Percentiles rank a stretch among this genome's conserved stretches.
phyloP scores from a whole-genome alignment of 1,140 invertebrate genomes.

The Rhizoglyphus robini region DNA sequence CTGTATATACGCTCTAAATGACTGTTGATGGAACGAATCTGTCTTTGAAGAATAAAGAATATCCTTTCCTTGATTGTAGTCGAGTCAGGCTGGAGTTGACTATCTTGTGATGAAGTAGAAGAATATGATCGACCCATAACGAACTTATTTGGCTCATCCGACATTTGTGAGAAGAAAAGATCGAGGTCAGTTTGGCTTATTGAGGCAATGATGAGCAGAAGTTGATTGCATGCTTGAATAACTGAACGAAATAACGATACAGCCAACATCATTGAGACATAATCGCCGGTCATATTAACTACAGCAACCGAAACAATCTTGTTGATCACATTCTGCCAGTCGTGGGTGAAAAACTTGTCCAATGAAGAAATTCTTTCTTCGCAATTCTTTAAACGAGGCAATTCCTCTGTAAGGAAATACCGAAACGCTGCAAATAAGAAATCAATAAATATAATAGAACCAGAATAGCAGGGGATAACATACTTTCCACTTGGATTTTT shows the following conservation, averaged over 20 bases:
- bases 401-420: conserved; percentile 3
- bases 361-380: background rate
- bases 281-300: conserved; percentile 8
- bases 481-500: conserved; percentile 34
- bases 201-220: background rate
- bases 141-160: background rate
- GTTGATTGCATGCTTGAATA: conserved; percentile 12
- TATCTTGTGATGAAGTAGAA: background rate
- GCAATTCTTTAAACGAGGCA: background rate
- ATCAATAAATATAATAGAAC: background rate
- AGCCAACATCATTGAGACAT: background rate
- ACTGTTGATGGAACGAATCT: conserved; percentile 16
- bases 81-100: background rate
- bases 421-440: conserved; percentile 11
- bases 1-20: conserved; percentile 15
- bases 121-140: background rate
- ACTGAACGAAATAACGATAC: background rate
- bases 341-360: conserved; percentile 5
- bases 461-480: conserved; percentile 17
- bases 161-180: background rate
- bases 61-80: background rate
- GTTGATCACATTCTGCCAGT: conserved; percentile 14
- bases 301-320: conserved; percentile 5
- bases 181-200: background rate
- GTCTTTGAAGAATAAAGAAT: conserved; percentile 3